Percentiles rank a stretch among this genome's conserved stretches.
Conservation (phyloP, 37 sponge, comb jelly and placozoan genomes). For the Diacarnus erythraeanus region DNA sequence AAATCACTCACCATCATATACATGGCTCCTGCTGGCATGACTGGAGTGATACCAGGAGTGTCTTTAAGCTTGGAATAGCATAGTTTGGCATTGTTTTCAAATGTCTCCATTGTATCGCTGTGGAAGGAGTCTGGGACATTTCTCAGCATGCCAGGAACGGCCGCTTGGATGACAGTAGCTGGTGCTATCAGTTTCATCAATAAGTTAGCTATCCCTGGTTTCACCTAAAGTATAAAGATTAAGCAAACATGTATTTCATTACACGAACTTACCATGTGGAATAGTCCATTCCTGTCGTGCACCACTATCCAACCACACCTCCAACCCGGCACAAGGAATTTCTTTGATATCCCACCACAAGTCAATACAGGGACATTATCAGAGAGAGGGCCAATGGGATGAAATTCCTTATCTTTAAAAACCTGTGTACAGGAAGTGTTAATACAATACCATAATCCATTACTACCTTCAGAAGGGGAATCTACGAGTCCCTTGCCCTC, state of each 20-base stretch:
- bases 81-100: slow-evolving; percentile 53
- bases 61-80: slow-evolving; percentile 34
- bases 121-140: slow-evolving; percentile 63
- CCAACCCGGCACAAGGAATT: slow-evolving; percentile 95
- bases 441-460: not conserved
- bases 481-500: too few species aligned
- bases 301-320: slow-evolving; percentile 89
- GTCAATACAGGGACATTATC: slow-evolving; percentile 79
- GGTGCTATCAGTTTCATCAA: slow-evolving; percentile 75
- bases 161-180: slow-evolving; percentile 80
- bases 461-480: not conserved
- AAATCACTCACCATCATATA: slow-evolving; percentile 97
- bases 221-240: slow-evolving; percentile 21
- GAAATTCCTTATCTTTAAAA: slow-evolving; percentile 62
- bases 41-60: slow-evolving; percentile 58
- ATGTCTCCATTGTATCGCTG: slow-evolving; percentile 21
- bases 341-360: slow-evolving; percentile 79
- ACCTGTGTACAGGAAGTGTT: slow-evolving; percentile 16
- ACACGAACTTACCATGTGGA: slow-evolving; percentile 42
- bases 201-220: slow-evolving; percentile 50
- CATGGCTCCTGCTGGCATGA: slow-evolving; percentile 91
- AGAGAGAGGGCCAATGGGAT: slow-evolving; percentile 58
- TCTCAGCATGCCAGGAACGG: slow-evolving; percentile 65
- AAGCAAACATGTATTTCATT: not conserved
- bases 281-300: slow-evolving; percentile 66